These are phyloP conservation scores for Progne subis DNA, from an alignment of 2,113 vertebrate species.

Conservation along the genomic window DNA sequence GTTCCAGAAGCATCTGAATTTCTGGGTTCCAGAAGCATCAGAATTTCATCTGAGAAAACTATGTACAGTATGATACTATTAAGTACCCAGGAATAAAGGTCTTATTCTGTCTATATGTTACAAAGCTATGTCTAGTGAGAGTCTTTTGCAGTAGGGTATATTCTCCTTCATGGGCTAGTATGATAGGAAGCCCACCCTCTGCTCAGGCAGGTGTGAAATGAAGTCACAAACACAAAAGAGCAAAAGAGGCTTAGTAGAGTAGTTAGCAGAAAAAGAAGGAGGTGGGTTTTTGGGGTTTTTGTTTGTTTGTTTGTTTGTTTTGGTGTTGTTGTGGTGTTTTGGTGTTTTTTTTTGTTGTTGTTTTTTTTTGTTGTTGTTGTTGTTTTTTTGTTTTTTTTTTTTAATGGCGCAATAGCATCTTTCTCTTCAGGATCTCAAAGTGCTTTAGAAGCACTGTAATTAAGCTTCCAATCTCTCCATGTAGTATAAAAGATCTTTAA, in stretches of 20 bases:
- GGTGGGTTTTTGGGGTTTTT: background rate
- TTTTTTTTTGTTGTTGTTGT: no score
- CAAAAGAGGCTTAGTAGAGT: background rate
- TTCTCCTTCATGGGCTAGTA: background rate
- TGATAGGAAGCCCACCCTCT: background rate
- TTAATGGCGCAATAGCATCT: background rate
- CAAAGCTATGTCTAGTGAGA: background rate
- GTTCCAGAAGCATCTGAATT: background rate
- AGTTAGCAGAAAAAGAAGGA: background rate
- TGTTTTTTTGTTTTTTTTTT: background rate
- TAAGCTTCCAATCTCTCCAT: background rate
- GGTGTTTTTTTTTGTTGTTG: no score
- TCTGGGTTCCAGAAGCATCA: background rate
- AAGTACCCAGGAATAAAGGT: background rate
- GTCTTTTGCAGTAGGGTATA: background rate
- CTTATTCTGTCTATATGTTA: background rate
- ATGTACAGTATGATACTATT: background rate
- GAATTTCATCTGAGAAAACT: background rate
- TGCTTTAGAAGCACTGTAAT: background rate
- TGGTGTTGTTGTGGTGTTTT: no score
- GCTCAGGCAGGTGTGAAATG: background rate
- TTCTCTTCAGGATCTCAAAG: slow-evolving; percentile 16
- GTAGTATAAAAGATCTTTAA: background rate
- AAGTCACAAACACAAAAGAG: background rate
- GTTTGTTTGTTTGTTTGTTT: background rate